Percentiles rank a stretch among this genome's conserved stretches.
Conservation (phyloP, 1,140 invertebrate species). For the Lordiphosa stackelbergi region DNA sequence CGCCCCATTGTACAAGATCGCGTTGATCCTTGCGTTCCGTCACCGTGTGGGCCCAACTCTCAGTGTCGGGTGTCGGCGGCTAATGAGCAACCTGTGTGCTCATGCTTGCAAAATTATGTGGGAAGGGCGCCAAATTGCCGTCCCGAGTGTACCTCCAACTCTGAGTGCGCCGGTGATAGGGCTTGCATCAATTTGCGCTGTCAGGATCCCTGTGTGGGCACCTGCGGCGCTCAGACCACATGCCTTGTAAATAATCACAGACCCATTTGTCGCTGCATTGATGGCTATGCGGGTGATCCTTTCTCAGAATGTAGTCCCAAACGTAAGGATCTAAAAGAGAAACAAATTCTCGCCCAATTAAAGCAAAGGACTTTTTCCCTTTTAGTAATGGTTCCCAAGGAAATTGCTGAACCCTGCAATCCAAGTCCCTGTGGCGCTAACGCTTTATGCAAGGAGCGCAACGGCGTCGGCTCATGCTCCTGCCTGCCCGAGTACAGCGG, state of each 20-base stretch:
- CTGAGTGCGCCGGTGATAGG: constrained; percentile 85
- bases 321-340: constrained; percentile 58
- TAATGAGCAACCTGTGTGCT: constrained; percentile 84
- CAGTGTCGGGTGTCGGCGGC: constrained; percentile 83
- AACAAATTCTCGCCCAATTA: constrained; percentile 3
- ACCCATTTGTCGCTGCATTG: constrained; percentile 85
- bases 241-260: constrained; percentile 86
- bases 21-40: constrained; percentile 84
- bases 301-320: constrained; percentile 82
- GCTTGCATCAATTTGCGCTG: constrained; percentile 88
- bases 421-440: constrained; percentile 89
- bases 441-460: constrained; percentile 86
- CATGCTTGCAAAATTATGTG: constrained; percentile 85
- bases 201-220: constrained; percentile 85
- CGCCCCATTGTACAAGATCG: constrained; percentile 71
- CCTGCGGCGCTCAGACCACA: constrained; percentile 84
- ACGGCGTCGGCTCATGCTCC: constrained; percentile 85
- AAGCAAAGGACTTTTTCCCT: constrained; percentile 14
- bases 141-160: constrained; percentile 86
- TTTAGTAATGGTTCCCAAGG: constrained; percentile 75
- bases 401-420: constrained; percentile 82
- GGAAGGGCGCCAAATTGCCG: constrained; percentile 87
- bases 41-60: constrained; percentile 89
- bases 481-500: constrained; percentile 85
- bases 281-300: constrained; percentile 86